Conservation (phyloP, 2,797 vertebrate species). For the Tadarida brasiliensis region DNA sequence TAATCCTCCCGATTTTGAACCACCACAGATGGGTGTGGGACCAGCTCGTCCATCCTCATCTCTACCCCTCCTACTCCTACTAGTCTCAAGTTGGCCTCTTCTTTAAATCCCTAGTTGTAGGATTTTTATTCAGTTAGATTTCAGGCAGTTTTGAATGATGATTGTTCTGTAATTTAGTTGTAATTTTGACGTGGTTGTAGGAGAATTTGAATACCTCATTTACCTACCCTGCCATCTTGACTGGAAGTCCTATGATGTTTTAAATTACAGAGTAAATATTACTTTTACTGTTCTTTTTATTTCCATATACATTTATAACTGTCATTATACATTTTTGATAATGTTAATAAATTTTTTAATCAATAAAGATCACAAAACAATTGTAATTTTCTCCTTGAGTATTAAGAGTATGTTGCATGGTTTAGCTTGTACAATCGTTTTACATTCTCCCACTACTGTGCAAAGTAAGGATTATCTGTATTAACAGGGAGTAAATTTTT, state of each 20-base stretch:
- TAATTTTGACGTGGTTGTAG: neutral
- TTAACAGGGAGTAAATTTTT: conserved; percentile 8
- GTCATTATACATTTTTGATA: neutral
- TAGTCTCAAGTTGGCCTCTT: neutral
- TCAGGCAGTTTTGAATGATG: neutral
- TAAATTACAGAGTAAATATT: neutral
- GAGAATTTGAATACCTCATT: neutral
- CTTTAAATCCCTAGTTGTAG: neutral
- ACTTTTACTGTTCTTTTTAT: conserved; percentile 12
- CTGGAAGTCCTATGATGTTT: neutral
- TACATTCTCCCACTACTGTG: neutral
- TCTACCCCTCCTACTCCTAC: neutral
- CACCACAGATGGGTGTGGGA: neutral
- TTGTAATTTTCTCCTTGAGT: neutral
- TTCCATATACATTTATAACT: neutral
- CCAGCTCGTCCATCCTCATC: neutral
- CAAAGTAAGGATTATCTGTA: neutral
- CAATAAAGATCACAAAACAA: neutral
- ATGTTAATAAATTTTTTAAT: neutral
- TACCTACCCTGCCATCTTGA: neutral
- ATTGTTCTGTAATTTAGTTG: neutral
- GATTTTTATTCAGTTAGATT: neutral
- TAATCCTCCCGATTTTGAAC: neutral
- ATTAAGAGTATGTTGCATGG: neutral
- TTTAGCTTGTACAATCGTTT: conserved; percentile 24